phyloP scores from a whole-genome alignment of 2,888 invertebrate genomes.

The Torymus aiolomorphi region DNA sequence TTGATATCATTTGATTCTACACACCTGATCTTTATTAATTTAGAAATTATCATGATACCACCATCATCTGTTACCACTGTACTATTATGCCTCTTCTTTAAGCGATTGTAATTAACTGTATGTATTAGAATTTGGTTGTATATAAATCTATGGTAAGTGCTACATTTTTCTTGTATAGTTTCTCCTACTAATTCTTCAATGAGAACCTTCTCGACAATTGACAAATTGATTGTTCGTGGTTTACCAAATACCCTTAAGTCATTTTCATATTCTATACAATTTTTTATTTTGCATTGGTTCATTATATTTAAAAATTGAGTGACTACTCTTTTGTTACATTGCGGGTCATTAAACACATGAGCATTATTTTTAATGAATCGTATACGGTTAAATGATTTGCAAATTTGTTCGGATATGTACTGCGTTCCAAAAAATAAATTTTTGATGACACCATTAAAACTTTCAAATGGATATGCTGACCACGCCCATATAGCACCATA shows the following conservation, averaged over 20 bases:
- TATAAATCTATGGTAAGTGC: conserved; percentile 2
- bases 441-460: conserved; percentile 34
- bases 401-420: conserved; percentile 49
- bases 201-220: neutral
- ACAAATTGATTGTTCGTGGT: no score
- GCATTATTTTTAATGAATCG: conserved; percentile 18
- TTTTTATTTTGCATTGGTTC: no score
- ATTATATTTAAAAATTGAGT: neutral
- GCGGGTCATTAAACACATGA: conserved; percentile 8
- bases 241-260: no score
- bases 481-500: conserved; percentile 53
- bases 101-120: neutral
- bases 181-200: neutral
- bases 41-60: neutral
- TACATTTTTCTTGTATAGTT: neutral
- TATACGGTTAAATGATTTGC: conserved; percentile 35
- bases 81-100: conserved; percentile 7
- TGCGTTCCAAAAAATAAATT: conserved; percentile 46
- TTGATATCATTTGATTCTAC: no score
- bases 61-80: neutral
- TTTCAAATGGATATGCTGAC: conserved; percentile 52
- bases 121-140: conserved; percentile 14
- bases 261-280: neutral
- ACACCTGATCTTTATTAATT: no score
- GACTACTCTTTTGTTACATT: neutral